Evolutionary conservation across 2,888 invertebrate genomes (phyloP), one percentile per base, ranked within the genome.

Genomic region (Uloborus plumipes): DNA sequence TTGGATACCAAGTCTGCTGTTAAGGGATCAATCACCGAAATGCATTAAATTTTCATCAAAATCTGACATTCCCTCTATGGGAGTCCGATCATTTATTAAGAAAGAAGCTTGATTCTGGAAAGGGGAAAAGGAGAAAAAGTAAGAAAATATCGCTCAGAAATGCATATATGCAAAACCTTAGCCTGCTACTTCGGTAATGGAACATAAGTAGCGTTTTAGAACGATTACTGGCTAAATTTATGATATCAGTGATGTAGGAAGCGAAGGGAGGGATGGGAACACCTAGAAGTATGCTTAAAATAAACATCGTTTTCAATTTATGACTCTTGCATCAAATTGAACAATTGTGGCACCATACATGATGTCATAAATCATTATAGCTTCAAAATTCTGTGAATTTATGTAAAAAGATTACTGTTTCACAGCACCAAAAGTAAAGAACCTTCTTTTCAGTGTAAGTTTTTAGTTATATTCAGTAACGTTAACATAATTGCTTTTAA

Each of bases 11-110:
- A 62, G 47, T 39, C 51, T 39, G 59, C 67, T 58, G 66, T 31
- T 59, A 58, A 50, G 61, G 53, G 20, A 76, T 76, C 76, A 31
- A 76, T 76, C 76, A 76, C 65, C 1, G 58, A 16, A 51, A 61
- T 22, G 69, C 69, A 76, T 76, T 76, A 76, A 76, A 61, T 11
- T 76, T 76, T 76, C 69, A 76, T 47, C 51, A 39, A 18, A 39
- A 61, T 67, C 69, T 76, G 76, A 76, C 76, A 76, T 51, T 26
- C 18, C 20, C 53, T 18, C 55, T 51, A 59, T 59, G 11, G 39
- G 7, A 39, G 39, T 39, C 39, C 39, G 39, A 39, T 39, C 39
- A 39, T 39, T 39, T 39, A 39, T 39, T 39, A 39, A 39, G 39
- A 39, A 39, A 39, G 9, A 39, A 39, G 39, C 39, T 39, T 39